Evolutionary conservation across 2,888 invertebrate species (phyloP).

Genomic region (Eristalinus aeneus): DNA sequence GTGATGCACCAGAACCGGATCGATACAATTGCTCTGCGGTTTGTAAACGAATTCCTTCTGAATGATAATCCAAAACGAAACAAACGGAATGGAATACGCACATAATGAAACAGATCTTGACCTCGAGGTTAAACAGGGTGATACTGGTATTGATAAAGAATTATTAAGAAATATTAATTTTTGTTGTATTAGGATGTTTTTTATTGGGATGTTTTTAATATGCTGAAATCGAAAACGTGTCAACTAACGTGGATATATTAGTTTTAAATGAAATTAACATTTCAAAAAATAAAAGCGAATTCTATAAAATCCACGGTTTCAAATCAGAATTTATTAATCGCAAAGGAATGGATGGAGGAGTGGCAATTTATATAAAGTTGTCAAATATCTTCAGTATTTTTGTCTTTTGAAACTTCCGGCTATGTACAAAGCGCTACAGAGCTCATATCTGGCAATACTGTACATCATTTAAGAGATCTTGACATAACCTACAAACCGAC

Average conservation of each 20-base stretch:
- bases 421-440: too few relatives aligned
- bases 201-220: too few relatives aligned
- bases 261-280: slow-evolving; percentile 10
- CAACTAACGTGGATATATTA: neutral
- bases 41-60: too few relatives aligned
- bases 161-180: slow-evolving; percentile 3
- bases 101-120: slow-evolving; percentile 17
- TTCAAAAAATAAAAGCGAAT: neutral
- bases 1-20: too few relatives aligned
- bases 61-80: neutral
- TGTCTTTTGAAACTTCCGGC: too few relatives aligned
- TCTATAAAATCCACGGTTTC: neutral
- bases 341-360: slow-evolving; percentile 11
- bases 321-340: slow-evolving; percentile 12
- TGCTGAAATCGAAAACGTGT: slow-evolving; percentile 16
- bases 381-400: slow-evolving; percentile 13
- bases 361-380: slow-evolving; percentile 18
- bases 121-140: slow-evolving; percentile 7
- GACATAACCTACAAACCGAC: too few relatives aligned
- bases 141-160: slow-evolving; percentile 7
- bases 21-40: too few relatives aligned
- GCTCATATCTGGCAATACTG: too few relatives aligned
- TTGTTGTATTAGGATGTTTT: slow-evolving; percentile 11
- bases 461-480: too few relatives aligned
- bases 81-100: slow-evolving; percentile 6